These are phyloP conservation scores for Lacerta bilineata DNA, from an alignment of 2,797 vertebrate species.

Conservation along the genomic window DNA sequence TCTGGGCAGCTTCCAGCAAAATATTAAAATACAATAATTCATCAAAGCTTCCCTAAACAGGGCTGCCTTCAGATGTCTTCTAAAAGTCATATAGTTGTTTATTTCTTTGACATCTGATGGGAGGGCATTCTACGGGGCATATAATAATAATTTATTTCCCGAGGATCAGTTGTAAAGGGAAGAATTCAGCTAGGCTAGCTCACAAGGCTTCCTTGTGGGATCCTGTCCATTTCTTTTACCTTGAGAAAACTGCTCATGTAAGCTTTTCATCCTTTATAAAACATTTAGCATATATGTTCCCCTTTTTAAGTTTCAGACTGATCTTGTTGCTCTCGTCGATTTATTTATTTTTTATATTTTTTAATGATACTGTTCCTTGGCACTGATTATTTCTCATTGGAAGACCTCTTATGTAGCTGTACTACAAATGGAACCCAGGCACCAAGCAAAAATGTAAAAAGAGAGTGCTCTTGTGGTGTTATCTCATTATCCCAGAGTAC, in stretches of 20 bases:
- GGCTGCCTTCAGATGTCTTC: no score
- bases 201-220: not conserved
- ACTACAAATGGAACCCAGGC: constrained; percentile 7
- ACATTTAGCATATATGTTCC: not conserved
- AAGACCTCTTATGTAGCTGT: constrained; percentile 33
- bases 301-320: not conserved
- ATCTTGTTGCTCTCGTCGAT: not conserved
- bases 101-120: no score
- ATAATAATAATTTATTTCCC: no score
- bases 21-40: no score
- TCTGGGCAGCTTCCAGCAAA: no score
- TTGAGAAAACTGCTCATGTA: not conserved
- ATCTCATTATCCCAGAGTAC: constrained; percentile 69
- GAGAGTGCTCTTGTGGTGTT: constrained; percentile 54
- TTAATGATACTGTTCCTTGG: constrained; percentile 24
- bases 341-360: not conserved
- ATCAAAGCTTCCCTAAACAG: no score
- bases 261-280: not conserved
- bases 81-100: no score
- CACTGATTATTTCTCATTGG: constrained; percentile 3
- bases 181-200: not conserved
- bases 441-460: constrained; percentile 57
- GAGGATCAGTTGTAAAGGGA: not conserved
- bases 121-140: no score
- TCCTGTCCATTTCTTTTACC: not conserved